Conservation (phyloP, 2,797 vertebrate species). For the Manis pentadactyla region DNA sequence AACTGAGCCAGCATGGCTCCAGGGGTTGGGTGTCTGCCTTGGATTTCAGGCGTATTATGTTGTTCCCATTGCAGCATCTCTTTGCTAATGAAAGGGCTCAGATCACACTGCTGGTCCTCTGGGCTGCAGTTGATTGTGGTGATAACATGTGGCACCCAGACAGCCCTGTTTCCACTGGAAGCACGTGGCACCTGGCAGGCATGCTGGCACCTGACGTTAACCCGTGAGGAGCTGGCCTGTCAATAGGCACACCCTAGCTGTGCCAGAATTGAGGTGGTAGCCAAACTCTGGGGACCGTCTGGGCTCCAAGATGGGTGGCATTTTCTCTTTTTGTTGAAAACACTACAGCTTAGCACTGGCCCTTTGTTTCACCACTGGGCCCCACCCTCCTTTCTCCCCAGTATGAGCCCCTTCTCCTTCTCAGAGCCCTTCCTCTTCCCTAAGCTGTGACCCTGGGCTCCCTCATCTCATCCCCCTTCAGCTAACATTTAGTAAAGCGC, state of each 20-base stretch:
- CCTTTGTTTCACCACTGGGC: not conserved
- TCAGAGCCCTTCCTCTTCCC: not conserved
- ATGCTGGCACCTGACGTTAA: slow-evolving; percentile 53
- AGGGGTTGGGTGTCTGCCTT: slow-evolving; percentile 75
- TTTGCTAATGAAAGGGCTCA: slow-evolving; percentile 71
- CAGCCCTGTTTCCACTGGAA: slow-evolving; percentile 69
- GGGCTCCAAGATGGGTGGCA: not conserved
- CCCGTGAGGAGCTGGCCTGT: slow-evolving; percentile 7
- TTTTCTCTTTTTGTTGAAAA: not conserved
- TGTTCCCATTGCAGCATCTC: slow-evolving; percentile 59
- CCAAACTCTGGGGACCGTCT: not conserved
- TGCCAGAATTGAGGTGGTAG: not conserved
- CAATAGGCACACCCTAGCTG: not conserved
- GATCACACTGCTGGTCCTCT: slow-evolving; percentile 41
- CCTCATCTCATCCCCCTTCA: not conserved
- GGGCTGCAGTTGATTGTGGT: slow-evolving; percentile 48
- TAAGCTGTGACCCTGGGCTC: not conserved
- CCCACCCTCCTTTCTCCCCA: not conserved
- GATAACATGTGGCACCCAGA: slow-evolving; percentile 63
- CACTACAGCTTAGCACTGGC: not conserved
- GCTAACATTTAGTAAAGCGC: not conserved
- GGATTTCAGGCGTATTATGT: slow-evolving; percentile 76
- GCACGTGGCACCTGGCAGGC: slow-evolving; percentile 28
- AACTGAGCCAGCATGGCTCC: slow-evolving; percentile 47
- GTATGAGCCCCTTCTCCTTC: not conserved